These are phyloP conservation scores for Arbacia lixula DNA, from an alignment of 53 echinoderm and acorn worm species.

Conservation along the genomic window DNA sequence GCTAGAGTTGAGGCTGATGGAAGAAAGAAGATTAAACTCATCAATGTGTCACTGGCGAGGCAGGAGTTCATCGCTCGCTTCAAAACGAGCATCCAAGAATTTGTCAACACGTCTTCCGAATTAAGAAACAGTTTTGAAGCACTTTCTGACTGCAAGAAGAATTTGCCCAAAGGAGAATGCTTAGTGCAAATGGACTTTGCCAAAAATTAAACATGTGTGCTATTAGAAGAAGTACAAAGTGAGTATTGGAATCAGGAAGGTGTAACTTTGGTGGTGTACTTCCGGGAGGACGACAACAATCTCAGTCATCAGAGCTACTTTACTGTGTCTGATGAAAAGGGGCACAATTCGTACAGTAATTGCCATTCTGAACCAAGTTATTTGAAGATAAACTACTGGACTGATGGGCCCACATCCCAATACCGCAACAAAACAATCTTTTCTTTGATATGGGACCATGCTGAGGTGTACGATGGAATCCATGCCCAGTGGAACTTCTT, in stretches of 20 bases:
- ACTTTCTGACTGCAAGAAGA: constrained; percentile 46
- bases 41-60: constrained; percentile 23
- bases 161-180: constrained; percentile 46
- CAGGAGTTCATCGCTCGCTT: constrained; percentile 43
- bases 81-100: constrained; percentile 26
- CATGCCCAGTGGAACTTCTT: constrained; percentile 64
- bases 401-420: constrained; percentile 65
- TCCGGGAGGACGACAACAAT: background rate
- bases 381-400: constrained; percentile 64
- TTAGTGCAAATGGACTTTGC: constrained; percentile 70
- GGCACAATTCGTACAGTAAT: constrained; percentile 30
- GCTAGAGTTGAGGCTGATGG: constrained; percentile 47
- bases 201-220: constrained; percentile 63
- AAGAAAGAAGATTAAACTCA: constrained; percentile 64
- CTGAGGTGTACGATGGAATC: constrained; percentile 23
- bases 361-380: constrained; percentile 33
- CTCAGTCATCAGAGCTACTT: constrained; percentile 24
- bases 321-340: constrained; percentile 40
- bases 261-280: constrained; percentile 31
- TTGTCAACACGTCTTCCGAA: background rate
- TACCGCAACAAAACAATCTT: constrained; percentile 67
- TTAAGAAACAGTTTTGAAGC: constrained; percentile 40
- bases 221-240: constrained; percentile 67
- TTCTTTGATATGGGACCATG: constrained; percentile 43
- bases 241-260: constrained; percentile 44